Evolutionary conservation across 2,113 vertebrate species (phyloP).

Genomic region (Sinocyclocheilus maitianheensis): DNA sequence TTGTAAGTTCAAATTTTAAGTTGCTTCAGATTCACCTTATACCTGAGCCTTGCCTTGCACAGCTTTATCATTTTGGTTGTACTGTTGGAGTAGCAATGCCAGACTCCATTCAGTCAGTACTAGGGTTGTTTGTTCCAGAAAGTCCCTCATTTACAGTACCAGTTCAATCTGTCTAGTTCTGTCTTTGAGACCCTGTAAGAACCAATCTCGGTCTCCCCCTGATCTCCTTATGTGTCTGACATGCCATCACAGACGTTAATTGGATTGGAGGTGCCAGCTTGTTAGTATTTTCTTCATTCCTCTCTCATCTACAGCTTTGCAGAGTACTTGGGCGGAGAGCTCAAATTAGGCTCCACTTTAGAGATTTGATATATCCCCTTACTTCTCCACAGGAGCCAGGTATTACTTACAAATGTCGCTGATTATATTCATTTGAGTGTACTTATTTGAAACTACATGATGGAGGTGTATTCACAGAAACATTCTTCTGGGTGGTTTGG

Average conservation of each 20-base stretch:
- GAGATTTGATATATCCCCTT: neutral
- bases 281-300: neutral
- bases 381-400: neutral
- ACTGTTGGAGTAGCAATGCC: too few relatives aligned
- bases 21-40: neutral
- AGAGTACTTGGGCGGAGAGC: neutral
- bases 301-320: slow-evolving; percentile 3
- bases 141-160: neutral
- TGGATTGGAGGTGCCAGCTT: slow-evolving; percentile 53
- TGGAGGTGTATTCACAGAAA: neutral
- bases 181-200: neutral
- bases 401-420: neutral
- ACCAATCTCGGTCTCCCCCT: slow-evolving; percentile 42
- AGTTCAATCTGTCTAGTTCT: slow-evolving; percentile 5
- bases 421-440: neutral
- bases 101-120: neutral
- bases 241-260: slow-evolving; percentile 45
- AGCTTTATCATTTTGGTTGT: neutral
- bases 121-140: neutral
- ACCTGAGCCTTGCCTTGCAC: neutral
- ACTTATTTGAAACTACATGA: neutral
- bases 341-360: neutral
- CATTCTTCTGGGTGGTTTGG: neutral
- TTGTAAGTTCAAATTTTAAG: neutral
- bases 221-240: slow-evolving; percentile 47